Conservation (phyloP, 1,140 invertebrate genomes). For the Eufriesea mexicana region DNA sequence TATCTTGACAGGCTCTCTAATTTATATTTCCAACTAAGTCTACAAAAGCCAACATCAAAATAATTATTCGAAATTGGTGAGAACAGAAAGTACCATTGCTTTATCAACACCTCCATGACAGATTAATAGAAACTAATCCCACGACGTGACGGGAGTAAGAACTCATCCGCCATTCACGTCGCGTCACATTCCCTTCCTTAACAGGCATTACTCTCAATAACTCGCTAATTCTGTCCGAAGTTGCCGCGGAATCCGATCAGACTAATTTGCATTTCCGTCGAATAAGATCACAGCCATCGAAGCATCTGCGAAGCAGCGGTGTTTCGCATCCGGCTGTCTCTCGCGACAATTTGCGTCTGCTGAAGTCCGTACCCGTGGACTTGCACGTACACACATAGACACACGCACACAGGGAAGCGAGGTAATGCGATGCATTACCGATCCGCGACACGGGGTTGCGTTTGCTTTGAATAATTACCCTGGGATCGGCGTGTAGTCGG, state of each 20-base stretch:
- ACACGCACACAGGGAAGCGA: conserved; percentile 24
- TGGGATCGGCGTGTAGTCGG: conserved; percentile 47
- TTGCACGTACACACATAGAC: not conserved
- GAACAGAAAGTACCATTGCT: too few species aligned
- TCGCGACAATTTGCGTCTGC: not conserved
- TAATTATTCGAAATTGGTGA: too few species aligned
- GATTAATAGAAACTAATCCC: too few species aligned
- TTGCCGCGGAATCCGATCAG: not conserved
- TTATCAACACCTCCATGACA: too few species aligned
- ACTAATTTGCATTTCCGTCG: not conserved
- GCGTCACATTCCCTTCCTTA: not conserved
- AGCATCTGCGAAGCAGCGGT: not conserved
- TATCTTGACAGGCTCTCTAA: too few species aligned
- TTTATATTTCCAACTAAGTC: too few species aligned
- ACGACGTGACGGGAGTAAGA: not conserved
- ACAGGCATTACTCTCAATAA: too few species aligned
- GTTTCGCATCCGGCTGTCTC: conserved; percentile 13
- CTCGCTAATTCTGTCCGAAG: not conserved
- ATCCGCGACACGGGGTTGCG: conserved; percentile 57
- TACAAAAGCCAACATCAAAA: too few species aligned
- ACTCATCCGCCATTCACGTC: not conserved
- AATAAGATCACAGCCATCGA: conserved; percentile 17
- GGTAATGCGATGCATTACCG: conserved; percentile 62
- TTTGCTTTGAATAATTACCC: conserved; percentile 67
- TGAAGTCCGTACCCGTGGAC: conserved; percentile 17